phyloP scores from a whole-genome alignment of 2,797 vertebrate species.

The Dryobates pubescens region DNA sequence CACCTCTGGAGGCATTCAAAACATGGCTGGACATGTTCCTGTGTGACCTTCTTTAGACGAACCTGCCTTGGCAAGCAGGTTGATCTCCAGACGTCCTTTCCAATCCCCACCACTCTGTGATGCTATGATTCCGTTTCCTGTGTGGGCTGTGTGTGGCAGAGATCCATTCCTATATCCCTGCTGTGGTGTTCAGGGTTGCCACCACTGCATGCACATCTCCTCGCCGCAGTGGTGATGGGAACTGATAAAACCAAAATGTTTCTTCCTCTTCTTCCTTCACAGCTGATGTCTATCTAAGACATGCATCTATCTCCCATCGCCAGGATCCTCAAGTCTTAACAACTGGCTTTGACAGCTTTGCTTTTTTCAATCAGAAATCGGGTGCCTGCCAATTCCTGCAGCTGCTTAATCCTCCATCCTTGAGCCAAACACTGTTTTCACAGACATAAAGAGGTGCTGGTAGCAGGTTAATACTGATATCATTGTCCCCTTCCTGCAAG shows the following conservation, averaged over 20 bases:
- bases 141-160: neutral
- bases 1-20: too few relatives aligned
- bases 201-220: neutral
- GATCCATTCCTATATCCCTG: neutral
- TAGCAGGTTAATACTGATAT: neutral
- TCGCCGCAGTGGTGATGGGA: neutral
- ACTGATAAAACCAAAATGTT: neutral
- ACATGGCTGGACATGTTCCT: too few relatives aligned
- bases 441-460: neutral
- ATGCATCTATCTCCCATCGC: neutral
- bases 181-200: neutral
- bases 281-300: neutral
- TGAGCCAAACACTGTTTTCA: neutral
- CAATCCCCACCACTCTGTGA: too few relatives aligned
- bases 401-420: neutral
- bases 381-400: neutral
- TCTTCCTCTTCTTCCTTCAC: neutral
- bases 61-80: too few relatives aligned
- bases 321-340: neutral
- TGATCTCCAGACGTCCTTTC: too few relatives aligned
- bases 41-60: too few relatives aligned
- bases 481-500: too few relatives aligned
- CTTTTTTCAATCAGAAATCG: neutral
- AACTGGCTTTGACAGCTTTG: neutral
- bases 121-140: neutral